Evolutionary conservation across 2,797 vertebrate genomes (phyloP).

Genomic region (Lophotriccus pileatus): DNA sequence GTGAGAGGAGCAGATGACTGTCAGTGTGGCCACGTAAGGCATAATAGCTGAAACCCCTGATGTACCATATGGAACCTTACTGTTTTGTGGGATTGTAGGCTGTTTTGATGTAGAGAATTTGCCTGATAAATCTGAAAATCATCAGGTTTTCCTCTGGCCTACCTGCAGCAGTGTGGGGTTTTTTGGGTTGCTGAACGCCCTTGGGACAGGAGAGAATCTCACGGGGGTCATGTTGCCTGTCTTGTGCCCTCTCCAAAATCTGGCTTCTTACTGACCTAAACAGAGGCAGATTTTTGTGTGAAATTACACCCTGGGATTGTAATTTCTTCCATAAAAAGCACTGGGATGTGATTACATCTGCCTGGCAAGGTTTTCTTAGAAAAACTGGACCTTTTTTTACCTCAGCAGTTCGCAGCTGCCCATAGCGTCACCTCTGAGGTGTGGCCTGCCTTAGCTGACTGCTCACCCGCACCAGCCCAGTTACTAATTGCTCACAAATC

Average conservation of each 20-base stretch:
- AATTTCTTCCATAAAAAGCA: not conserved
- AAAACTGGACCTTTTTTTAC: not conserved
- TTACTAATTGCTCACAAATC: not conserved
- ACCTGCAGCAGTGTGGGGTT: not conserved
- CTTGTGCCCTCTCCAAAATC: not conserved
- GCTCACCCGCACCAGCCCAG: too few species aligned
- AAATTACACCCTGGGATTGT: not conserved
- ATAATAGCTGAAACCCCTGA: not conserved
- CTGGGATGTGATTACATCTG: not conserved
- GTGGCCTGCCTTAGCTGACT: not conserved
- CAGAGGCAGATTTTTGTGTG: not conserved
- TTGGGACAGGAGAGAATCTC: not conserved
- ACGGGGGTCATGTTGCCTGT: fast-evolving
- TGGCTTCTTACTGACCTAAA: not conserved
- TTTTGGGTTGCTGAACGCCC: not conserved
- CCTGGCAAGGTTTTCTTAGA: not conserved
- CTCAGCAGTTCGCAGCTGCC: not conserved
- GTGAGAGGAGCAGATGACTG: not conserved
- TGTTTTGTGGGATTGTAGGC: fast-evolving
- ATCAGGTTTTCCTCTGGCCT: not conserved
- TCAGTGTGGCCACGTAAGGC: not conserved
- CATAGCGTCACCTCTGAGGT: not conserved
- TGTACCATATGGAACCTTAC: fast-evolving
- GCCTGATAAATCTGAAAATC: not conserved
- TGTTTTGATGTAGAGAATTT: not conserved